Evolutionary conservation across 2,797 vertebrate genomes (phyloP).

Genomic region (Gadopsis marmoratus): DNA sequence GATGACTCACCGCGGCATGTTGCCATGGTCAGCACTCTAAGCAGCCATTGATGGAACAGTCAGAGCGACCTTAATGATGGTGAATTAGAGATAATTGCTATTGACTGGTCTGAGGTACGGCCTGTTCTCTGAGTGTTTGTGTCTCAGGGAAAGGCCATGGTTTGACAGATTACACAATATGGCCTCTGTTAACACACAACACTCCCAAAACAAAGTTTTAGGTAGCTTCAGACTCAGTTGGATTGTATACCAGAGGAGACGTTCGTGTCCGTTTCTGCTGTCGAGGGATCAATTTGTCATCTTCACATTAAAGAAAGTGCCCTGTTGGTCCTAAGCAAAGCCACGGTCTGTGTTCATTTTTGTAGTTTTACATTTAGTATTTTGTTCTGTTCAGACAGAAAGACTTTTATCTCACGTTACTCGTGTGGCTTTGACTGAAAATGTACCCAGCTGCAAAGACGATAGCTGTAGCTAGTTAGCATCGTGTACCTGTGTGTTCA

Average conservation of each 20-base stretch:
- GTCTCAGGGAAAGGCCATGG: slow-evolving; percentile 44
- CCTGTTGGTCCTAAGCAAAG: no score
- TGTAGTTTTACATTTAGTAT: not conserved
- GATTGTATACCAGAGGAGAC: not conserved
- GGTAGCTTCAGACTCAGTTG: slow-evolving; percentile 5
- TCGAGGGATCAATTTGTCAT: not conserved
- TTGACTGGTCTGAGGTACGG: slow-evolving; percentile 60
- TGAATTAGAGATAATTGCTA: slow-evolving; percentile 67
- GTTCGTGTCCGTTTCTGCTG: not conserved
- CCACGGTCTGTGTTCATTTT: not conserved
- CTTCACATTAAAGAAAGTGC: not conserved
- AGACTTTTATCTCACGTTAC: not conserved
- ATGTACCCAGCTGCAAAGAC: no score
- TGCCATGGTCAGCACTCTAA: slow-evolving; percentile 64
- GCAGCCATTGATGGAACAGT: slow-evolving; percentile 59
- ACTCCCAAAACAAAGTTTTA: not conserved
- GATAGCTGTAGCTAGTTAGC: no score
- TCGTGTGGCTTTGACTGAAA: not conserved
- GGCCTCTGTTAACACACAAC: slow-evolving; percentile 4
- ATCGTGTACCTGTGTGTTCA: no score
- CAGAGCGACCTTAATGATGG: slow-evolving; percentile 57
- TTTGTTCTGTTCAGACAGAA: not conserved
- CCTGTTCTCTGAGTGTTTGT: slow-evolving; percentile 57
- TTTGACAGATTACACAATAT: slow-evolving; percentile 46
- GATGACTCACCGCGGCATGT: slow-evolving; percentile 66